A percentile compares a stretch with the other conserved stretches of the same genome.
Evolutionary conservation across 2,888 invertebrate genomes (phyloP).

Genomic region (Hoplodrina blanda): DNA sequence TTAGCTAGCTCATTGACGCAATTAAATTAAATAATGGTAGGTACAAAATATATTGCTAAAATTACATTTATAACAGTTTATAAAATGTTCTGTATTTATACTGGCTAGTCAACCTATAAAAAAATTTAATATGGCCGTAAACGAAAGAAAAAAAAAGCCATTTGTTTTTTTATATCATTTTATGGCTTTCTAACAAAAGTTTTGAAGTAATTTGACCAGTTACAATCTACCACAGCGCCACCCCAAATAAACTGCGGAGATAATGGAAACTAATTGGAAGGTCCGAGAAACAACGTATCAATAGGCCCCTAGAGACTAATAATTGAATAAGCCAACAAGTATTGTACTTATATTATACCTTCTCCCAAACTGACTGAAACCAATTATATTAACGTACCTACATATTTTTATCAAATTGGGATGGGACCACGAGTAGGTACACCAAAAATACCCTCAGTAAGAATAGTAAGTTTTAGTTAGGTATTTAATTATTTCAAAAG

Average conservation of each 20-base stretch:
- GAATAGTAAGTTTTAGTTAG: too few species aligned
- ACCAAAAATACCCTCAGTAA: too few species aligned
- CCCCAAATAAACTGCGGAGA: neutral
- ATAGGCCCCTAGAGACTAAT: too few species aligned
- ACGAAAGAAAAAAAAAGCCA: neutral
- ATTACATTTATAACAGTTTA: neutral
- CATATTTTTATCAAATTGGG: too few species aligned
- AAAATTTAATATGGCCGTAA: neutral
- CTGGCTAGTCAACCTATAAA: neutral
- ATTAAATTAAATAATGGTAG: neutral
- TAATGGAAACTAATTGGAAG: neutral
- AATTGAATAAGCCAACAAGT: too few species aligned
- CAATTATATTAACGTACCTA: too few species aligned
- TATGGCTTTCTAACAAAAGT: neutral
- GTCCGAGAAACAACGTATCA: too few species aligned
- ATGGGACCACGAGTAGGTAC: too few species aligned
- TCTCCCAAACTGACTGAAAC: too few species aligned
- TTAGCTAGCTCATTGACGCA: too few species aligned
- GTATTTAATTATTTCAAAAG: too few species aligned
- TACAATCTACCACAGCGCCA: slow-evolving; percentile 12
- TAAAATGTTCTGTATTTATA: neutral
- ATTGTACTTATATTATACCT: too few species aligned
- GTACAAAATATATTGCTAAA: neutral
- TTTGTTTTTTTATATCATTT: neutral
- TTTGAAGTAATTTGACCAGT: slow-evolving; percentile 8